Percentiles rank a stretch among this genome's conserved stretches.
Conservation (phyloP, 2,113 vertebrate species). For the Stomatorhinus ivindoensis region DNA sequence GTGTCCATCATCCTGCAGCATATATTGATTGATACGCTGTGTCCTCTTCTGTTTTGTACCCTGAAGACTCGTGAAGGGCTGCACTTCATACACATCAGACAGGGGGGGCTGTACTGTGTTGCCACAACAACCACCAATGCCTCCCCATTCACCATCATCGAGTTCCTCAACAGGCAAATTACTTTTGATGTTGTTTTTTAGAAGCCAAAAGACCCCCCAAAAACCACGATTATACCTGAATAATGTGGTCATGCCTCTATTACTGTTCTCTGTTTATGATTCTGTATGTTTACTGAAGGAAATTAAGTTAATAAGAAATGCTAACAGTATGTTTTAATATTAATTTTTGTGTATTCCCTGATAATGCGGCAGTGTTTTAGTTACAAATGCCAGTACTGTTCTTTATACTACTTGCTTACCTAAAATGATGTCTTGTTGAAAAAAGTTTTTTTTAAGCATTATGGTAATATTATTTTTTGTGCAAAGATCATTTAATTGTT, state of each 20-base stretch:
- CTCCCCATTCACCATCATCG: conserved; percentile 73
- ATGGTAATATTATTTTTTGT: background rate
- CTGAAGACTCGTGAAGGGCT: conserved; percentile 58
- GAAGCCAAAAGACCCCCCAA: background rate
- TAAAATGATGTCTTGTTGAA: background rate
- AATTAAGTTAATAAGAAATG: background rate
- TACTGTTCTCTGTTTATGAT: background rate
- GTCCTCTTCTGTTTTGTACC: background rate
- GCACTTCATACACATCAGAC: conserved; percentile 73
- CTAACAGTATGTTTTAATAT: background rate
- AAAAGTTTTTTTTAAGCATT: background rate
- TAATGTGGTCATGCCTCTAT: background rate
- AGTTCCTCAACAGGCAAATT: conserved; percentile 74
- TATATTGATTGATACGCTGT: background rate
- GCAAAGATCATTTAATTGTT: background rate
- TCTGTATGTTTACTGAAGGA: background rate
- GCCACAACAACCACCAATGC: conserved; percentile 56
- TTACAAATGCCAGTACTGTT: background rate
- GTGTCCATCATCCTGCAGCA: background rate
- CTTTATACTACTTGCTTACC: background rate
- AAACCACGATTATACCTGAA: background rate
- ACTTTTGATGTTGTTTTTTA: background rate
- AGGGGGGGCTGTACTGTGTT: conserved; percentile 76
- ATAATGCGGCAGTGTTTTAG: background rate
- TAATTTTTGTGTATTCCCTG: background rate